Evolutionary conservation across 2,797 vertebrate genomes (phyloP).

Genomic region (Gambusia yucatana): DNA sequence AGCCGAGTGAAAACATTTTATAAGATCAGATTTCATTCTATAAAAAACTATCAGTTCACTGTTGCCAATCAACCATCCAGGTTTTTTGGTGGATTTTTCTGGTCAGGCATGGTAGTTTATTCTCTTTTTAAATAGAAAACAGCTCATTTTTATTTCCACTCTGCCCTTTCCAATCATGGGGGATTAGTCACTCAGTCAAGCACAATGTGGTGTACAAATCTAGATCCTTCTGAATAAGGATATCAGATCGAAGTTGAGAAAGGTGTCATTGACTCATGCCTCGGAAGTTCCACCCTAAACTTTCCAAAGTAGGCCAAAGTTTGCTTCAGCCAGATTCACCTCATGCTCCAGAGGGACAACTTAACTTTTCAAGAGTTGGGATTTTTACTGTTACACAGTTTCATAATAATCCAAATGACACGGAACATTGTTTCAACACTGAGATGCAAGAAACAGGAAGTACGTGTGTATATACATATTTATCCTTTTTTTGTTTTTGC

Average conservation of each 20-base stretch:
- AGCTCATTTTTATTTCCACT: background rate
- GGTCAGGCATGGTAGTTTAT: slow-evolving; percentile 13
- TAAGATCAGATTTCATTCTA: background rate
- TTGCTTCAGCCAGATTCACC: slow-evolving; percentile 43
- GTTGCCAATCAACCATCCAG: background rate
- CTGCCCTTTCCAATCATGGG: background rate
- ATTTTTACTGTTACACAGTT: slow-evolving; percentile 52
- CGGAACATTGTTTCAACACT: slow-evolving; percentile 7
- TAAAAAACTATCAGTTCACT: background rate
- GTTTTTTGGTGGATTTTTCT: slow-evolving; percentile 6
- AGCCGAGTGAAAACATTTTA: background rate
- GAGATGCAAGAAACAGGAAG: slow-evolving; percentile 1
- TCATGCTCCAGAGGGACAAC: slow-evolving; percentile 35
- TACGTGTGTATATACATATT: background rate
- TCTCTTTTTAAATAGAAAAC: background rate
- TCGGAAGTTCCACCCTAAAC: slow-evolving; percentile 43
- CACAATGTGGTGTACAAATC: background rate
- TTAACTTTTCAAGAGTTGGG: slow-evolving; percentile 34
- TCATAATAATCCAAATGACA: slow-evolving; percentile 54
- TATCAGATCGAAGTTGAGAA: slow-evolving; percentile 46
- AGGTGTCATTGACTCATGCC: slow-evolving; percentile 63
- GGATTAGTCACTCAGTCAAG: background rate
- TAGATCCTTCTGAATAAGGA: slow-evolving; percentile 35
- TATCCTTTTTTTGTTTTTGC: background rate
- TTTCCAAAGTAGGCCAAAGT: slow-evolving; percentile 32